phyloP scores from a whole-genome alignment of 2,797 vertebrate genomes.

The Neomorphus geoffroyi region DNA sequence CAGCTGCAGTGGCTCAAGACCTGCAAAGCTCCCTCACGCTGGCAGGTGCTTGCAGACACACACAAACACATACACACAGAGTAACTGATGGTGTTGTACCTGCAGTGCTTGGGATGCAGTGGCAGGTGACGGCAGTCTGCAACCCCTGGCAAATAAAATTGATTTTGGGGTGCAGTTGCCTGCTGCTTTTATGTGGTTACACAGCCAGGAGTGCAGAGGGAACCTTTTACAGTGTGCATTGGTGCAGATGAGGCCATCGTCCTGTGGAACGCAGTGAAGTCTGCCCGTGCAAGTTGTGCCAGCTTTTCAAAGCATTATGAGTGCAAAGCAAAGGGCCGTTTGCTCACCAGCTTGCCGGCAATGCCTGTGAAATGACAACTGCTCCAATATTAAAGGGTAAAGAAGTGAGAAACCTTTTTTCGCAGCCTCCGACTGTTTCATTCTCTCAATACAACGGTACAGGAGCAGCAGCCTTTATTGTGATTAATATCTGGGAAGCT shows the following conservation, averaged over 20 bases:
- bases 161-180: not conserved
- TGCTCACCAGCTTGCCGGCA: not conserved
- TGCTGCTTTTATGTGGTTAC: rapidly evolving
- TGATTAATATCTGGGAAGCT: slow-evolving; percentile 68
- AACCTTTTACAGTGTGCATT: not conserved
- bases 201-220: not conserved
- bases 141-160: not conserved
- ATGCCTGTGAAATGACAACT: not conserved
- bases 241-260: not conserved
- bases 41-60: rapidly evolving
- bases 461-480: slow-evolving; percentile 24
- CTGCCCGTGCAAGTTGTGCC: rapidly evolving
- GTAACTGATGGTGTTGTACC: rapidly evolving
- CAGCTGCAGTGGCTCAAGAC: not conserved
- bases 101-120: rapidly evolving
- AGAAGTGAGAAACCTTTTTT: not conserved
- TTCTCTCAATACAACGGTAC: slow-evolving; percentile 6
- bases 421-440: not conserved
- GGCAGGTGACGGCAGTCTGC: not conserved
- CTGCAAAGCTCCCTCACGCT: not conserved
- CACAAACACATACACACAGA: no score
- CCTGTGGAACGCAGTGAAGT: not conserved
- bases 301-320: rapidly evolving
- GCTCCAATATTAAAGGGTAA: not conserved
- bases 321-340: not conserved